Conservation (phyloP, 2,888 invertebrate species). For the Eupeodes latifasciatus region DNA sequence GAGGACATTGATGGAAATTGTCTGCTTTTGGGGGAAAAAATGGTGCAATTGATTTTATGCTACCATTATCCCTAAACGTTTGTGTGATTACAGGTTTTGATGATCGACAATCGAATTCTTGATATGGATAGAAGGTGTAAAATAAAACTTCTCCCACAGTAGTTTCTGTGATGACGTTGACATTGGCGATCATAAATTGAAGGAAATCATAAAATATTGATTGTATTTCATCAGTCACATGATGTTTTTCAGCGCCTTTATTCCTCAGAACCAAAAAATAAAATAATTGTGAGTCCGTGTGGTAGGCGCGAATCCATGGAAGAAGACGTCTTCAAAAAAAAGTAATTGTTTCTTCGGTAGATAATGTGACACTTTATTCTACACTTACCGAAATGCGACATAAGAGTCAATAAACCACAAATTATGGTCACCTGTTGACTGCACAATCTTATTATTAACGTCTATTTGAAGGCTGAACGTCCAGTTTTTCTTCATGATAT, state of each 20-base stretch:
- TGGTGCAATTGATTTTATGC: background rate
- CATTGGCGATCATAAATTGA: background rate
- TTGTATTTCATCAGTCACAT: background rate
- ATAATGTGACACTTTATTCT: no score
- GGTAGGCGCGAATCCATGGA: background rate
- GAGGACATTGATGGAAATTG: background rate
- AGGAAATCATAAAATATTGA: background rate
- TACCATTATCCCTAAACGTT: background rate
- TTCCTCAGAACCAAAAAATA: background rate
- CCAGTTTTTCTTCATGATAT: background rate
- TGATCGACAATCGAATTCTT: background rate
- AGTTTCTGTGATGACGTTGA: background rate
- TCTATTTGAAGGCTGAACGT: background rate
- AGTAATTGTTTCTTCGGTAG: no score
- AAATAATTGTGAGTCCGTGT: background rate
- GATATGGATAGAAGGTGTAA: background rate
- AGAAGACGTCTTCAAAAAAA: background rate
- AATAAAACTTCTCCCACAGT: background rate
- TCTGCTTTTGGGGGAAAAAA: background rate
- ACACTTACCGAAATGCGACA: slow-evolving; percentile 33
- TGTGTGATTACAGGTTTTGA: background rate
- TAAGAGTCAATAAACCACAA: slow-evolving; percentile 32
- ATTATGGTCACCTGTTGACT: slow-evolving; percentile 10
- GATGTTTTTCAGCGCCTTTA: background rate
- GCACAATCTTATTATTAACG: slow-evolving; percentile 6